Evolutionary conservation across 2,888 invertebrate species (phyloP).

Genomic region (Exocentrus adspersus): DNA sequence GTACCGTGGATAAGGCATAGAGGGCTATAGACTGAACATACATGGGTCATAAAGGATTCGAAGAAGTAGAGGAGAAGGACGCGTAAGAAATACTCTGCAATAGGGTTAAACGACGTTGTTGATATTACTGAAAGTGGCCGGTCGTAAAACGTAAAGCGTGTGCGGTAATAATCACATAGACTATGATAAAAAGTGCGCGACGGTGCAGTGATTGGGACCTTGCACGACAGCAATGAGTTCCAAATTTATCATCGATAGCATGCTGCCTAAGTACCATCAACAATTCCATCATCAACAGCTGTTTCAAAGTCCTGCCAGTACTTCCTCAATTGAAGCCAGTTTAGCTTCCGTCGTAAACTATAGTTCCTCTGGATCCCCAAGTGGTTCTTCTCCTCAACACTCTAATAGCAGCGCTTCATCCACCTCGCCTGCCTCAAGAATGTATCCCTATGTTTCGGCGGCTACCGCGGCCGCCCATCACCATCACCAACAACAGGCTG

Average conservation of each 20-base stretch:
- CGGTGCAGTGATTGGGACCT: conserved; percentile 58
- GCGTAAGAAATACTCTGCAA: conserved; percentile 64
- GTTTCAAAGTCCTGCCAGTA: conserved; percentile 67
- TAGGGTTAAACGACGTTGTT: conserved; percentile 62
- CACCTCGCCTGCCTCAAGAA: conserved; percentile 76
- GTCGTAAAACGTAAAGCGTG: conserved; percentile 58
- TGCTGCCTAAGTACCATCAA: conserved; percentile 93
- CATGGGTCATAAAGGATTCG: conserved; percentile 88
- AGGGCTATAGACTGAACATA: conserved; percentile 86
- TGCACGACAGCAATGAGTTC: conserved; percentile 83
- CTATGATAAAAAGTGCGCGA: conserved; percentile 61
- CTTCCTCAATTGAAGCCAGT: conserved; percentile 77
- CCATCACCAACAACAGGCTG: conserved; percentile 76
- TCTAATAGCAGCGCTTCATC: conserved; percentile 69
- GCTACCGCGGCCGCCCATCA: conserved; percentile 70
- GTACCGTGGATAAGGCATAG: conserved; percentile 78
- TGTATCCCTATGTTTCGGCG: conserved; percentile 92
- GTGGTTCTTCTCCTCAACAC: conserved; percentile 76
- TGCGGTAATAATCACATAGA: conserved; percentile 53
- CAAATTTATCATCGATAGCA: conserved; percentile 98
- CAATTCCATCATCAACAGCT: conserved; percentile 78
- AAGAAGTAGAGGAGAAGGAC: conserved; percentile 75
- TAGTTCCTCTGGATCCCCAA: conserved; percentile 71
- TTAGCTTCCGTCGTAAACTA: conserved; percentile 73
- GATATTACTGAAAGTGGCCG: conserved; percentile 56